Conservation (phyloP, 2,888 invertebrate genomes). For the Morpho helenor region DNA sequence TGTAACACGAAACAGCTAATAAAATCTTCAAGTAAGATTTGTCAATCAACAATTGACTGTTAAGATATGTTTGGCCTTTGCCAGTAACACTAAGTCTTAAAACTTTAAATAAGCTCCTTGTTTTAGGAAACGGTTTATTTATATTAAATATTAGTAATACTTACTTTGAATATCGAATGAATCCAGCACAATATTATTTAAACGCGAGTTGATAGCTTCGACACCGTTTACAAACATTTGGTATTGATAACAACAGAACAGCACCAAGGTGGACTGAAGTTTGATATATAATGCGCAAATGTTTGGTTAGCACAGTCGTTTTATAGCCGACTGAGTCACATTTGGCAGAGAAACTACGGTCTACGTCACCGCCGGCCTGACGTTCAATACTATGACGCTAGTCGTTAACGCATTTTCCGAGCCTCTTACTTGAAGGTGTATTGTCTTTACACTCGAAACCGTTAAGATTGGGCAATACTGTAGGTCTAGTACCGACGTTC, state of each 20-base stretch:
- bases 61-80: no score
- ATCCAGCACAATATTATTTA: conserved; percentile 55
- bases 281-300: conserved; percentile 49
- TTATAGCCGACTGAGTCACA: conserved; percentile 67
- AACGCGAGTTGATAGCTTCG: conserved; percentile 39
- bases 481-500: no score
- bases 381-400: conserved; percentile 50
- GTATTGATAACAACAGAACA: conserved; percentile 20
- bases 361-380: conserved; percentile 58
- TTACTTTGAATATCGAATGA: conserved; percentile 18
- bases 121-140: background rate
- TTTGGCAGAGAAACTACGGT: conserved; percentile 59
- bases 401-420: conserved; percentile 35
- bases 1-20: no score
- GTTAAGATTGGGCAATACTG: background rate
- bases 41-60: background rate
- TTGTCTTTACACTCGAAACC: conserved; percentile 6
- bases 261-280: conserved; percentile 28
- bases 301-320: conserved; percentile 43
- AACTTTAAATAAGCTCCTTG: no score
- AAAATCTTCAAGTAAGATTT: no score
- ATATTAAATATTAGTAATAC: conserved; percentile 3
- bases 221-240: conserved; percentile 64
- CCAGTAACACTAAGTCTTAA: no score
- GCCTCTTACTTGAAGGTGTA: conserved; percentile 13